phyloP scores from a whole-genome alignment of 2,888 invertebrate species.

The Mythimna albipuncta region DNA sequence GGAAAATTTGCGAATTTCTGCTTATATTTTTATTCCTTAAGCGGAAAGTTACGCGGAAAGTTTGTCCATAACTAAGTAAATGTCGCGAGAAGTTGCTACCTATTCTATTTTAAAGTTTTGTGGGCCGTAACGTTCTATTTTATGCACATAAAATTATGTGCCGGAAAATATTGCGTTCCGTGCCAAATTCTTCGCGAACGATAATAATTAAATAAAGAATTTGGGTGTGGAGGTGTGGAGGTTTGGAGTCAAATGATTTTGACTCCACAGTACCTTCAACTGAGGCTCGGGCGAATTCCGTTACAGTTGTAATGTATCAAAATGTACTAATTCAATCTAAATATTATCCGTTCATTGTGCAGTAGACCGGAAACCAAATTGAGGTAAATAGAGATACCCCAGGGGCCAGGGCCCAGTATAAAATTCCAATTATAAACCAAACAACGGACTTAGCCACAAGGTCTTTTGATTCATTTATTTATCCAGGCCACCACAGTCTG shows the following conservation, averaged over 20 bases:
- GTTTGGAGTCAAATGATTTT: too few species aligned
- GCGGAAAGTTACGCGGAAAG: slow-evolving; percentile 29
- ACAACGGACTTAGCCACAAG: slow-evolving; percentile 1
- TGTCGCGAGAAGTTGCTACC: slow-evolving; percentile 21
- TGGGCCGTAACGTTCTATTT: slow-evolving; percentile 25
- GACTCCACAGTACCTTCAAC: too few species aligned
- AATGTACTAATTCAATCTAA: too few species aligned
- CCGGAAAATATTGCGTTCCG: slow-evolving; percentile 31
- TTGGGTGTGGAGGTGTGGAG: too few species aligned
- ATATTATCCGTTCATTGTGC: too few species aligned
- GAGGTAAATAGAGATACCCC: too few species aligned
- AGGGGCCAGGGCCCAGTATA: neutral
- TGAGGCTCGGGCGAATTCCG: too few species aligned
- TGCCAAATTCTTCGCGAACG: slow-evolving; percentile 36
- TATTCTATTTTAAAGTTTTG: slow-evolving; percentile 35
- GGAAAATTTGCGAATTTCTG: slow-evolving; percentile 39
- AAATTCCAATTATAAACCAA: neutral
- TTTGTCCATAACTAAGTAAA: slow-evolving; percentile 28
- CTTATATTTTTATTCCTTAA: slow-evolving; percentile 30
- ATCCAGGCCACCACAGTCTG: slow-evolving; percentile 25
- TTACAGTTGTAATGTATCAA: too few species aligned
- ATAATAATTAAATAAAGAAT: slow-evolving; percentile 33
- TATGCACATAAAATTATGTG: slow-evolving; percentile 38
- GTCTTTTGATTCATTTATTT: slow-evolving; percentile 21
- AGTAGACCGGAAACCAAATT: too few species aligned